phyloP scores from a whole-genome alignment of 2,888 invertebrate genomes.

The Lasius fuliginosus region DNA sequence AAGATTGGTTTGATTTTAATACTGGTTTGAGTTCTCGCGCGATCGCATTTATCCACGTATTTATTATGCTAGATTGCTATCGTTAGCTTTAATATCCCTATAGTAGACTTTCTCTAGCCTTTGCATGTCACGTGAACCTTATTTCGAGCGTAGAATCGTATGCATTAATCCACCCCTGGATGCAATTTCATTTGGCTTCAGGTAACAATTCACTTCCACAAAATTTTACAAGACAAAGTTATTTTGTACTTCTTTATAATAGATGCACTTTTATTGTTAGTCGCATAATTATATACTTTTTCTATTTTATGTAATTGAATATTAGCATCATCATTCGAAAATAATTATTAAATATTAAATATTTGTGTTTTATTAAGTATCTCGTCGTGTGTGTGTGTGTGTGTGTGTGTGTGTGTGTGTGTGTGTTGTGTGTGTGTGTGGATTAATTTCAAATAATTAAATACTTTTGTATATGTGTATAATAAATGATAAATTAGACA shows the following conservation, averaged over 20 bases:
- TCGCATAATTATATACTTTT: neutral
- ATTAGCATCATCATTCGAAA: neutral
- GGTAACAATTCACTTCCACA: neutral
- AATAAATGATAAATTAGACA: too few species aligned
- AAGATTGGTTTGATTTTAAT: neutral
- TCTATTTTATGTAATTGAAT: neutral
- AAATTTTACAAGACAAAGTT: neutral
- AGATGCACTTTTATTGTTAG: neutral
- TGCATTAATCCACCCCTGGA: neutral
- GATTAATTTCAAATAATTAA: too few species aligned
- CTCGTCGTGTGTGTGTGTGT: neutral
- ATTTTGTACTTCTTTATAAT: neutral
- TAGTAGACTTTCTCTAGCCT: conserved; percentile 61
- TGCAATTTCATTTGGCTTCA: neutral
- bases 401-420: neutral
- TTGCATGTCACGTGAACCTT: conserved; percentile 57
- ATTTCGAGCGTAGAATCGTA: conserved; percentile 25
- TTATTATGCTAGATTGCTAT: conserved; percentile 52
- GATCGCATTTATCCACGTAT: conserved; percentile 53
- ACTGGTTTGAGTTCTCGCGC: neutral
- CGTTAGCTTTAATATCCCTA: conserved; percentile 37
- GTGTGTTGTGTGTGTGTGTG: neutral
- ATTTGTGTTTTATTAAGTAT: neutral
- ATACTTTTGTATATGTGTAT: too few species aligned
- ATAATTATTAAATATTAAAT: neutral